Conservation (phyloP, 92 coral and sea anemone genomes). For the Zoanthus sociatus region DNA sequence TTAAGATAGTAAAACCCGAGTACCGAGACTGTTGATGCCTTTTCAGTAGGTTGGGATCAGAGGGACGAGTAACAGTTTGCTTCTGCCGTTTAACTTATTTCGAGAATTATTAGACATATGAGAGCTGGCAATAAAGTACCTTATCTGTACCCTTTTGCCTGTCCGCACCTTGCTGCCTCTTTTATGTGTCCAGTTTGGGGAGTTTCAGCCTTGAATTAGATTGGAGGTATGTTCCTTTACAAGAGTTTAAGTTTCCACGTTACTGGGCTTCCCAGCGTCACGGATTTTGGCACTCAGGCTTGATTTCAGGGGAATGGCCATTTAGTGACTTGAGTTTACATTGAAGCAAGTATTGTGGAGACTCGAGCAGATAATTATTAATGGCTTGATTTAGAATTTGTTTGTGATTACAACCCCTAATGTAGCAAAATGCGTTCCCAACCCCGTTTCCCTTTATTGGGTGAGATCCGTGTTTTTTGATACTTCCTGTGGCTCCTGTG, state of each 20-base stretch:
- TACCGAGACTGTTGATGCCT: conserved; percentile 72
- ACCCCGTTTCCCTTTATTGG: neutral
- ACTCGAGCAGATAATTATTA: neutral
- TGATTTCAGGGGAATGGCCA: neutral
- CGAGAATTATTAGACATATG: too few species aligned
- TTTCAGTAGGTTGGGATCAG: conserved; percentile 54
- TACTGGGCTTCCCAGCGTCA: neutral
- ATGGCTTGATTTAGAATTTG: neutral
- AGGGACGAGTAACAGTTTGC: conserved; percentile 69
- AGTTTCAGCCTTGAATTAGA: conserved; percentile 54
- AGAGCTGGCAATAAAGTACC: too few species aligned
- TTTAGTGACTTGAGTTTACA: neutral
- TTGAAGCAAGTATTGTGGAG: neutral
- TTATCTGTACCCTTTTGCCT: too few species aligned
- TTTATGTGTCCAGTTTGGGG: conserved; percentile 11
- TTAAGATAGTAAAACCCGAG: conserved; percentile 66
- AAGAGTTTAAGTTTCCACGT: neutral
- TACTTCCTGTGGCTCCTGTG: neutral
- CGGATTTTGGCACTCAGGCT: neutral
- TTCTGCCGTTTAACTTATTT: conserved; percentile 15
- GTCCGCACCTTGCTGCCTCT: neutral
- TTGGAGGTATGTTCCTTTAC: conserved; percentile 44
- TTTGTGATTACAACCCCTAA: neutral
- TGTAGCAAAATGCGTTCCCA: neutral
- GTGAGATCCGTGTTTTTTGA: neutral